Base-by-base conservation (phyloP, 2,888 invertebrate species). In the Dolichomitus sp. region DNA sequence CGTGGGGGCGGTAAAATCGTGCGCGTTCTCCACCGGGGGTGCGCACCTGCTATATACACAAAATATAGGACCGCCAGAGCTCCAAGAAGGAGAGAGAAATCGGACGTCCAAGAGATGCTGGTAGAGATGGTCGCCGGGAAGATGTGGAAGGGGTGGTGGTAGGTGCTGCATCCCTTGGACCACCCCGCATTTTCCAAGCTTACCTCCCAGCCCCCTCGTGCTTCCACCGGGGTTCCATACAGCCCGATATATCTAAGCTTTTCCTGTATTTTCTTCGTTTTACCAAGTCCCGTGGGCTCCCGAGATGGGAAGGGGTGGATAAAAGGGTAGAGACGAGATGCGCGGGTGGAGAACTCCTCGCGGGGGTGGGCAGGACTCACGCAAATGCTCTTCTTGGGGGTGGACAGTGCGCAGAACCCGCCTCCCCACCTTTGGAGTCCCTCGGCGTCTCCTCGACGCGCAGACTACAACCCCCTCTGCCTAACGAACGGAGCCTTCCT, bases 341-440 rank as follows among this genome's bases (percentile, higher is more conserved):
- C 74, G 84, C 77, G 81, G 83, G 78, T 77, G 83, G 84, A 75
- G 76, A 76, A 77, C 72, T 77, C 63, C 66, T 57, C 52, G 81
- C 68, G 74, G 61, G 65, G 68, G 54, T 76, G 89, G 90, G 87
- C 87, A 89, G 88, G 86, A 86, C 85, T 84, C 83, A 85, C 84
- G 73, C 69, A 45, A 59, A 70, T 73, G 61, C 66, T 78, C 50
- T 68, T 59, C 33, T 74, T 52, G 91, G 92, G 92, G 93, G 92
- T 92, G 92, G 93, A 92, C 92, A 92, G 91, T 91, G 93, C 91
- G 91, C 92, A 93, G 92, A 88, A 91, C 92, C 93, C 93, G 93
- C 93, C 93, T 61, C 92, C 83, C 93, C 93, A 92, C 92, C 89
- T 92, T 90, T 89, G 86, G 89, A 87, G 89, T 87, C 93, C 89